Base-by-base conservation (phyloP, 2,888 invertebrate genomes). In the Parelbella ahira region DNA sequence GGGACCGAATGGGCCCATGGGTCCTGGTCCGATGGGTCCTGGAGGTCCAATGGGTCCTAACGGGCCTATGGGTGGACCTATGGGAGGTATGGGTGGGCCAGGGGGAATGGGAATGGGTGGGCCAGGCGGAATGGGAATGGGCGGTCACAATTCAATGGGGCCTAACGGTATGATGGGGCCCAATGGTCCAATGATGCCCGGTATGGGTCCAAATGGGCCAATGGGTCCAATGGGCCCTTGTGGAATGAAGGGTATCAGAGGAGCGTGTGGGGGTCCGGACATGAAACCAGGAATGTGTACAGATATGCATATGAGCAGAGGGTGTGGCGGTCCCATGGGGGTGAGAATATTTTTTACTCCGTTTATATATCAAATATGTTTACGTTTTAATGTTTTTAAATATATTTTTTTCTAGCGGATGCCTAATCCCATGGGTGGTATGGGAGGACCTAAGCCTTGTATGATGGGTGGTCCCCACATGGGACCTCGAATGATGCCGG, bases 391-490 rank as follows among this genome's bases (percentile, higher is more conserved):
- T 24, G 11, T 41, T 44, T 38, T 29, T 25, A n/a, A n/a, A n/a
- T n/a, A n/a, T n/a, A n/a, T n/a, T n/a, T n/a, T 47, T 46, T 73
- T 75, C 7, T 62, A 88, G 88, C 79, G 88, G 13, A 88, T 88
- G 88, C 86, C 87, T 10, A 88, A 86, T 46, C 88, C 88, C 0
- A 88, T 88, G 88, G 84, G 82, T 4, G 84, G 83, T 6, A 88
- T 88, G 88, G 86, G 86, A 30, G 86, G 84, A 30, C 83, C 81
- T 42, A 87, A 87, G 52, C 78, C 76, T 0, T 88, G 88, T 55
- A 88, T 88, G 88, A 87, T 88, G 88, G 86, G 87, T 0, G 86
- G 86, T 29, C 87, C 86, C 2, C 86, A 86, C 54, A 84, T 86
- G 84, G 87, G 83, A 27, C 86, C 88, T 1, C 68, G 88, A 44